A percentile compares a stretch with the other conserved stretches of the same genome.
Conservation (phyloP, 1,140 invertebrate genomes). For the Calycopis cecrops region DNA sequence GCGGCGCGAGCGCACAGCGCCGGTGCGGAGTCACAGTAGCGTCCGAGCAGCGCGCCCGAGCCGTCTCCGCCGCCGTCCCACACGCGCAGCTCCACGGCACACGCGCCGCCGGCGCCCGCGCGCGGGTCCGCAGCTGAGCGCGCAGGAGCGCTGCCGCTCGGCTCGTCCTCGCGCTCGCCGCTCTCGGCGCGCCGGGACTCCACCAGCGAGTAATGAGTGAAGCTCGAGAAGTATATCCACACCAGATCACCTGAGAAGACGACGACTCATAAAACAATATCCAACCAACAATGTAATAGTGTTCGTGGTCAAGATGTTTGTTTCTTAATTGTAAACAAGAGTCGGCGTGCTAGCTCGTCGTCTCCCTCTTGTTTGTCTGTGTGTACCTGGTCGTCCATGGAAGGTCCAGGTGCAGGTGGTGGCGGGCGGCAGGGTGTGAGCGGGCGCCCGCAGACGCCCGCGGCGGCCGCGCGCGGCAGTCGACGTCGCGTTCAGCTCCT, state of each 20-base stretch:
- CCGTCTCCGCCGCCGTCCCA: slow-evolving; percentile 76
- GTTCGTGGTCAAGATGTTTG: too few species aligned
- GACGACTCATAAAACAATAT: too few species aligned
- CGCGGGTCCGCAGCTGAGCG: slow-evolving; percentile 19
- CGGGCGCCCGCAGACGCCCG: slow-evolving; percentile 82
- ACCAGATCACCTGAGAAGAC: slow-evolving; percentile 80
- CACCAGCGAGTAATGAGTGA: slow-evolving; percentile 82
- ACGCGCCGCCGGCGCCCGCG: slow-evolving; percentile 41
- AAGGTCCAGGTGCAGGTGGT: slow-evolving; percentile 92
- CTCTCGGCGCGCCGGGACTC: slow-evolving; percentile 66
- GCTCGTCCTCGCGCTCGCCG: slow-evolving; percentile 48
- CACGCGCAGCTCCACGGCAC: slow-evolving; percentile 78
- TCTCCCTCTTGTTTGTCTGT: too few species aligned
- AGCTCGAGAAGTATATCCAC: slow-evolving; percentile 91
- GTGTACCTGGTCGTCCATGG: slow-evolving; percentile 79
- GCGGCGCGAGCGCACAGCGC: slow-evolving; percentile 88
- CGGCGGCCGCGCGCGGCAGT: slow-evolving; percentile 46
- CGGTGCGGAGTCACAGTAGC: slow-evolving; percentile 85
- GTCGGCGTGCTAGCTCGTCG: too few species aligned
- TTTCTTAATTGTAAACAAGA: too few species aligned
- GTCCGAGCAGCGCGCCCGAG: slow-evolving; percentile 62
- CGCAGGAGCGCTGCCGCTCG: slow-evolving; percentile 24
- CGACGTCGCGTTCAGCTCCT: slow-evolving; percentile 63
- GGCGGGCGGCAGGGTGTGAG: slow-evolving; percentile 88
- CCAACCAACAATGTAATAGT: too few species aligned